phyloP scores from a whole-genome alignment of 1,140 invertebrate genomes.

The Rhopalosiphum maidis region DNA sequence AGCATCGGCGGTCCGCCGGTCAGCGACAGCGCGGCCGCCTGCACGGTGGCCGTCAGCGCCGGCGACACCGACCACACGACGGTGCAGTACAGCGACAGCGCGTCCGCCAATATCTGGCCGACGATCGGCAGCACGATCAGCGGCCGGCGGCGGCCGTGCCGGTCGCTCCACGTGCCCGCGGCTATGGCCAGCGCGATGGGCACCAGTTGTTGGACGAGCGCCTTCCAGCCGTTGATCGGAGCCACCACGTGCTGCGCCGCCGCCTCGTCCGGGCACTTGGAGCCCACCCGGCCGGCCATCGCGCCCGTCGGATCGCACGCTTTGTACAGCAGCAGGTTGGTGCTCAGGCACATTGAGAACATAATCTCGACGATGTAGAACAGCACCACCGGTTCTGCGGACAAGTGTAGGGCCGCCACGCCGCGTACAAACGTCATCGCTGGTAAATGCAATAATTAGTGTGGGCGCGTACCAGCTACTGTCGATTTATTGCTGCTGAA shows the following conservation, averaged over 20 bases:
- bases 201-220: conserved; percentile 59
- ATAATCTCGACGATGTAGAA: conserved; percentile 56
- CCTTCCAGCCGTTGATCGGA: conserved; percentile 60
- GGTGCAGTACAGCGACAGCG: conserved; percentile 22
- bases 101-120: conserved; percentile 49
- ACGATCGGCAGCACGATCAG: conserved; percentile 63
- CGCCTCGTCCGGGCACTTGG: conserved; percentile 54
- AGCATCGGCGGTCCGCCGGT: conserved; percentile 15
- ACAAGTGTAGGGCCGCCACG: neutral
- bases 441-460: neutral
- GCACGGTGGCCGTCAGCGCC: neutral
- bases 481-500: too few species aligned
- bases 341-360: conserved; percentile 20
- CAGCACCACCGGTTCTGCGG: conserved; percentile 58
- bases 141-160: conserved; percentile 62
- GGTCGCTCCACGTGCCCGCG: conserved; percentile 61
- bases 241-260: conserved; percentile 59
- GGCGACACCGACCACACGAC: conserved; percentile 44
- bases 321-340: conserved; percentile 58
- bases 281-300: neutral
- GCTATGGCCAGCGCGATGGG: conserved; percentile 60
- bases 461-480: too few species aligned
- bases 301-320: conserved; percentile 58
- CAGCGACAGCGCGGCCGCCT: neutral
- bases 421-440: neutral